These are phyloP conservation scores for Pseudomyrmex dendroicus DNA, from an alignment of 1,140 invertebrate species.

Conservation along the genomic window DNA sequence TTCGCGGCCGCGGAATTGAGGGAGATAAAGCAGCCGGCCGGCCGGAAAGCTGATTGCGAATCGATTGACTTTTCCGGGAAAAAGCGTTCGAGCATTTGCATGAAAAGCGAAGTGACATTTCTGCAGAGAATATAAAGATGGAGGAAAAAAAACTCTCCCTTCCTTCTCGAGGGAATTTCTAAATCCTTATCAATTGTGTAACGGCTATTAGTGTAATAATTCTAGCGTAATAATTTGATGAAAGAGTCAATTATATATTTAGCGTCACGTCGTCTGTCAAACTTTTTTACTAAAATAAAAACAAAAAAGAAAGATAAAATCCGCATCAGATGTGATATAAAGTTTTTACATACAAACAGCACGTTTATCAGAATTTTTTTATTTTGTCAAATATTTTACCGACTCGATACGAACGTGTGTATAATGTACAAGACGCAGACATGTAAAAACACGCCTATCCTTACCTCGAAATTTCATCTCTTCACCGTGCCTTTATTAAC, in stretches of 20 bases:
- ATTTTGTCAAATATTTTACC: background rate
- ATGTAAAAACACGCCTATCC: conserved; percentile 36
- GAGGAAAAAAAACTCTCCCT: too few relatives aligned
- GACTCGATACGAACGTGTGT: conserved; percentile 7
- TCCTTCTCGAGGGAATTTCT: too few relatives aligned
- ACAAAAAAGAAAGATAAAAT: background rate
- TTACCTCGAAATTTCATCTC: conserved; percentile 32
- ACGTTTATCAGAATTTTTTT: background rate
- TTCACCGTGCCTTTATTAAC: conserved; percentile 44
- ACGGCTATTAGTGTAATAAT: too few relatives aligned
- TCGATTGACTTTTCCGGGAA: conserved; percentile 57
- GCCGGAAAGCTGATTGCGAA: conserved; percentile 63
- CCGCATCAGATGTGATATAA: background rate
- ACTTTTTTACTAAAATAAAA: too few relatives aligned
- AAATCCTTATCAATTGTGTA: too few relatives aligned
- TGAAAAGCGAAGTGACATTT: conserved; percentile 19
- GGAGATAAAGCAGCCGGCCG: conserved; percentile 60
- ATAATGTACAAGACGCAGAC: conserved; percentile 16
- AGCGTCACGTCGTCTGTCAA: too few relatives aligned
- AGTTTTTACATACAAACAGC: background rate
- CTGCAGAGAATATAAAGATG: too few relatives aligned
- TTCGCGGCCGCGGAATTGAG: conserved; percentile 41
- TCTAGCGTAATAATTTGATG: too few relatives aligned
- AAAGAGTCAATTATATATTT: too few relatives aligned
- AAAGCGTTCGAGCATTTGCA: conserved; percentile 10